Evolutionary conservation across 2,888 invertebrate species (phyloP).

Genomic region (Gymnosoma rotundatum): DNA sequence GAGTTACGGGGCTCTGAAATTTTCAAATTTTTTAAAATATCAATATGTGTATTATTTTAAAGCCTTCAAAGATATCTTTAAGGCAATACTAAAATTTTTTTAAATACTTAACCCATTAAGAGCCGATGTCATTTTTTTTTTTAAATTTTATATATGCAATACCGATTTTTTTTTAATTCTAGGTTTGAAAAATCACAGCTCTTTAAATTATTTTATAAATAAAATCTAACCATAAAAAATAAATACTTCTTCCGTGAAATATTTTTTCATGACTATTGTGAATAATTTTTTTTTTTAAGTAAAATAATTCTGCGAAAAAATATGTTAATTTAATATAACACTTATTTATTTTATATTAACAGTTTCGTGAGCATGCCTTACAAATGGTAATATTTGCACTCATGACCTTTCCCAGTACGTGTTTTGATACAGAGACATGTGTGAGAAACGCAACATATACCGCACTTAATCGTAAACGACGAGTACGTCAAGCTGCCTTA

Average conservation of each 20-base stretch:
- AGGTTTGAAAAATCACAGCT: background rate
- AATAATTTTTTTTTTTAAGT: background rate
- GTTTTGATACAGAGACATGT: slow-evolving; percentile 85
- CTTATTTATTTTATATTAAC: slow-evolving; percentile 45
- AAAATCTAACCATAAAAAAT: too few relatives aligned
- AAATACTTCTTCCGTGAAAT: too few relatives aligned
- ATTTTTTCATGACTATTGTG: background rate
- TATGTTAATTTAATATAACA: background rate
- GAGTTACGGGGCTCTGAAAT: too few relatives aligned
- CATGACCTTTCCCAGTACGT: slow-evolving; percentile 90
- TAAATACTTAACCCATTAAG: too few relatives aligned
- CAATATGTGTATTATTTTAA: too few relatives aligned
- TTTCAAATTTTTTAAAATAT: too few relatives aligned
- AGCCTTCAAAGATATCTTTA: too few relatives aligned
- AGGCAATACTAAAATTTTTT: too few relatives aligned
- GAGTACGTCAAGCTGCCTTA: slow-evolving; percentile 89
- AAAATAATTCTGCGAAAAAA: background rate
- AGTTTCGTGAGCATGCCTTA: slow-evolving; percentile 88
- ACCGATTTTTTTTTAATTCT: too few relatives aligned
- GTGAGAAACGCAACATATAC: slow-evolving; percentile 81
- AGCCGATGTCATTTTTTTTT: too few relatives aligned
- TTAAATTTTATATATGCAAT: too few relatives aligned
- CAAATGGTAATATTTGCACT: slow-evolving; percentile 90
- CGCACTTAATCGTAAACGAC: slow-evolving; percentile 85
- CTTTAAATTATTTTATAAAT: background rate